Evolutionary conservation across 2,888 invertebrate species (phyloP).

Genomic region (Halictus quadricinctus): DNA sequence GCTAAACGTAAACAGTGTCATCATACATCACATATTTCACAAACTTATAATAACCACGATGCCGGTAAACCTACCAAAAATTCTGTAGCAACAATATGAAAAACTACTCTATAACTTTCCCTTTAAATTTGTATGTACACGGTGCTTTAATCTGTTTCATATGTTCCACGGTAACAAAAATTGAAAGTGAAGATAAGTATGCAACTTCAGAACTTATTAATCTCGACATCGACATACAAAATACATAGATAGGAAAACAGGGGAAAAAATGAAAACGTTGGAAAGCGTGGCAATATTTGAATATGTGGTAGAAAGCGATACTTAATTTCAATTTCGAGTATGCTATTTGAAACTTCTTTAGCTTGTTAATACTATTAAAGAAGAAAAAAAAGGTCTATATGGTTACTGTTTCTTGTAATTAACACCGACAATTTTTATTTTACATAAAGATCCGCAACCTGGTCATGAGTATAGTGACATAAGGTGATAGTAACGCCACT

Average conservation of each 20-base stretch:
- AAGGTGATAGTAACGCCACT: too few species aligned
- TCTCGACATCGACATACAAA: neutral
- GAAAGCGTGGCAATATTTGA: too few species aligned
- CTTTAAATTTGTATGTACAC: neutral
- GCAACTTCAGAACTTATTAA: slow-evolving; percentile 7
- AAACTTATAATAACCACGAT: neutral
- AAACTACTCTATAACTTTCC: neutral
- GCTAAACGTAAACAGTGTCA: slow-evolving; percentile 22
- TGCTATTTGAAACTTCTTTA: too few species aligned
- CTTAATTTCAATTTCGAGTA: too few species aligned
- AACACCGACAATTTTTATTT: too few species aligned
- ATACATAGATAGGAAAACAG: neutral
- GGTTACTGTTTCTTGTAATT: too few species aligned
- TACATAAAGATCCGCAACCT: too few species aligned
- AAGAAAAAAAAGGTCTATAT: too few species aligned
- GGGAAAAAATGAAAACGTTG: neutral
- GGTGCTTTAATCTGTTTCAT: neutral
- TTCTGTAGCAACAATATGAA: neutral
- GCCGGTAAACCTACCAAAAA: neutral
- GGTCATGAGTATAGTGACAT: too few species aligned
- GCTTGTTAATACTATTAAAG: too few species aligned
- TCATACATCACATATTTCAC: slow-evolving; percentile 19
- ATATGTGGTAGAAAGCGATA: too few species aligned
- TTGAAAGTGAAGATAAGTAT: neutral
- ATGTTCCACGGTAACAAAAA: neutral